Evolutionary conservation across 1,140 invertebrate genomes (phyloP).

Genomic region (Drosophila takahashii): DNA sequence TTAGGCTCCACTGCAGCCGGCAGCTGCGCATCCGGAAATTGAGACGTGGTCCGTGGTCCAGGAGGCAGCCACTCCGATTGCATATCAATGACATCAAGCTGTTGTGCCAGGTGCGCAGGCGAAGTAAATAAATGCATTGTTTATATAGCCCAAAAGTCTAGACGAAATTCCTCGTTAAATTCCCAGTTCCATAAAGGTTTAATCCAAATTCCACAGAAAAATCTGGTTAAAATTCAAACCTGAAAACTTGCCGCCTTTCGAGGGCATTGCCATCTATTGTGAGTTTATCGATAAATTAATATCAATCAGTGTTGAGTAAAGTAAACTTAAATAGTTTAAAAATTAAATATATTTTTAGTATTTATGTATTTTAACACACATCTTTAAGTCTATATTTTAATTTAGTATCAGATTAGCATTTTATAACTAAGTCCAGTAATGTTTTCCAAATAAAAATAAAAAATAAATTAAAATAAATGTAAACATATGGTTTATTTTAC

Average conservation of each 20-base stretch:
- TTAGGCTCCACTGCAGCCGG: constrained; percentile 62
- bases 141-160: neutral
- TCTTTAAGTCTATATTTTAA: neutral
- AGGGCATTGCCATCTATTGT: neutral
- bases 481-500: constrained; percentile 2
- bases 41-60: constrained; percentile 51
- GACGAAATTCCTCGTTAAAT: neutral
- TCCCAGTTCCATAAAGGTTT: neutral
- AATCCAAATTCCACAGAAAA: neutral
- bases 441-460: constrained; percentile 2
- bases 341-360: neutral
- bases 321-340: neutral
- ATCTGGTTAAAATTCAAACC: constrained; percentile 1
- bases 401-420: neutral
- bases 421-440: too few species aligned
- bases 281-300: neutral
- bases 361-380: neutral
- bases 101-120: constrained; percentile 59
- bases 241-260: neutral
- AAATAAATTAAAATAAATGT: constrained; percentile 4
- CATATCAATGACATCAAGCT: constrained; percentile 70
- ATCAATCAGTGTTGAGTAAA: neutral
- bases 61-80: constrained; percentile 55
- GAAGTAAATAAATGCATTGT: constrained; percentile 34
- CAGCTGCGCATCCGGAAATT: constrained; percentile 71